Conservation (phyloP, 2,888 invertebrate genomes). For the Atherix ibis region DNA sequence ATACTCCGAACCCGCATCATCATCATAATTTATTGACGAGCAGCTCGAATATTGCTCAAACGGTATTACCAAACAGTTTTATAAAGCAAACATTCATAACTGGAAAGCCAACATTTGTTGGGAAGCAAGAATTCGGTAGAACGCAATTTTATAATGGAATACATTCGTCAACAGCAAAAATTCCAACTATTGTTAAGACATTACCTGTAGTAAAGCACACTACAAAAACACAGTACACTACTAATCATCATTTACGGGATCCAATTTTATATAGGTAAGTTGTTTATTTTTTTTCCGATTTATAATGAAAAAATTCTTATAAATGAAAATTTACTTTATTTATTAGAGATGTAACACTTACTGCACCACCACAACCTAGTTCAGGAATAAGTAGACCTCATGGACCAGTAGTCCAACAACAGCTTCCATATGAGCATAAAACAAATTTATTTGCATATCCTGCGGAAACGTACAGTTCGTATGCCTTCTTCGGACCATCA, state of each 20-base stretch:
- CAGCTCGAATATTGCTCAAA: conserved; percentile 11
- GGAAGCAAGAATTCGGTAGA: conserved; percentile 6
- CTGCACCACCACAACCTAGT: conserved; percentile 8
- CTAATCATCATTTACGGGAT: no score
- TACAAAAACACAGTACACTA: no score
- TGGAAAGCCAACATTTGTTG: conserved; percentile 9
- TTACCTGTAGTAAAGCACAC: no score
- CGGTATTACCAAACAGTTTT: conserved; percentile 7
- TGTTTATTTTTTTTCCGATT: no score
- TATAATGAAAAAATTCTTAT: background rate
- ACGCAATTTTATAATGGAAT: conserved; percentile 9
- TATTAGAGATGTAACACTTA: conserved; percentile 8
- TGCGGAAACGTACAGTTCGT: background rate
- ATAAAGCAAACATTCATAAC: conserved; percentile 6
- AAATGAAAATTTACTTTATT: background rate
- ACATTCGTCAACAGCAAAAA: conserved; percentile 7
- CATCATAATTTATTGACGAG: conserved; percentile 7
- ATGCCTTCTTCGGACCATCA: conserved; percentile 6
- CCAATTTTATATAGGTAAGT: no score
- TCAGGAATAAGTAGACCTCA: no score
- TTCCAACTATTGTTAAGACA: conserved; percentile 5
- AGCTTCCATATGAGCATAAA: background rate
- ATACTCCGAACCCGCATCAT: conserved; percentile 1
- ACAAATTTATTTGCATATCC: conserved; percentile 4
- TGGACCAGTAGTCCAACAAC: no score